Evolutionary conservation across 2,113 vertebrate species (phyloP), one percentile per base, ranked within the genome.

Genomic region (Pelecanus crispus): DNA sequence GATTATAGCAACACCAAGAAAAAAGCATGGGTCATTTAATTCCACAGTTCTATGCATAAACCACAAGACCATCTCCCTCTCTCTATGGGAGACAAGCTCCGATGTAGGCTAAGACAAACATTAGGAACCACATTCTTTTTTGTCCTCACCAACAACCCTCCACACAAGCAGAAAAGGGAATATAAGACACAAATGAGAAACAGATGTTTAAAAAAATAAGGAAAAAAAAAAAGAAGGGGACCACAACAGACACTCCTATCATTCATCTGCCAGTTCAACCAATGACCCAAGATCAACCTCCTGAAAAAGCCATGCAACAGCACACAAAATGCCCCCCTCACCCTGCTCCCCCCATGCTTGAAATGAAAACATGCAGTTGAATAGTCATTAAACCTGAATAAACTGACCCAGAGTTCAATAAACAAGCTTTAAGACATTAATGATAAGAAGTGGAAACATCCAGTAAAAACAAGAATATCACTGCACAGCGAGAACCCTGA

Each of bases 321-420:
- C 44, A 88, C 32, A 81, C 32, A 89, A 81, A 96, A 92, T 68
- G 17, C 22, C 22, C 20, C 18, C 45, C 45, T 47, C 47, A 65
- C 29, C 45, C 44, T 58, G 14, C 0, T 0, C 7, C 6, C 9
- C 7, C 40, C 40, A 73, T 56, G 29, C 85, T 88, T 68, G 65
- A 90, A 96, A 95, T n/a, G 49, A 96, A 97, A 97, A 97, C 95
- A 97, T 24, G 77, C 0, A 0, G 70, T 85, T 34, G 67, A 96
- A 80, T 91, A 94, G 91, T 91, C 96, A 97, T 96, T 97, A 97
- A 97, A 94, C 94, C 94, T 97, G 93, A 97, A 95, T 97, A 97
- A 97, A 97, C 97, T 96, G 92, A 96, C 96, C 95, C 52, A 83
- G 79, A 95, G 94, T 96, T 97, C 97, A 97, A 90, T 92, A 97